A percentile compares a stretch with the other conserved stretches of the same genome.
These are phyloP conservation scores for Galago senegalensis DNA, from an alignment of 2,797 vertebrate genomes.

Conservation along the genomic window DNA sequence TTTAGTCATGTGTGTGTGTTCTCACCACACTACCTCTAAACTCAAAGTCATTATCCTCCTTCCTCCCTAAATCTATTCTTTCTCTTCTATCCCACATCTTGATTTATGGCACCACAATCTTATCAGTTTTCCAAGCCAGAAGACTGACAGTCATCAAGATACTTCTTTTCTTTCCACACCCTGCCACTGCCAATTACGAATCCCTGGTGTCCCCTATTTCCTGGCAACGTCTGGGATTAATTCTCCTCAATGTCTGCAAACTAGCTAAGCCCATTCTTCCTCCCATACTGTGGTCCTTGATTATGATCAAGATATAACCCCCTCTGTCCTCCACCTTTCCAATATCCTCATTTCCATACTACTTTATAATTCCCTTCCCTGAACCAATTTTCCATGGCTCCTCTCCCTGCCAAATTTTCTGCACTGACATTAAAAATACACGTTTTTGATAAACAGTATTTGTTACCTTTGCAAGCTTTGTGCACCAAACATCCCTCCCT, in stretches of 20 bases:
- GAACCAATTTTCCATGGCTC: background rate
- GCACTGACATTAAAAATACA: background rate
- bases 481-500: background rate
- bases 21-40: background rate
- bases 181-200: background rate
- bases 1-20: background rate
- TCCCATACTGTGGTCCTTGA: no score
- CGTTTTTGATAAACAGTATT: background rate
- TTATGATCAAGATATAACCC: background rate
- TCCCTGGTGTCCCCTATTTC: background rate
- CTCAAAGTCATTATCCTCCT: background rate
- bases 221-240: no score
- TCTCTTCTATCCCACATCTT: background rate
- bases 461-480: slow-evolving; percentile 3
- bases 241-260: background rate
- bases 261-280: background rate
- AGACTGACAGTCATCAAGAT: background rate
- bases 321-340: background rate
- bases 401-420: background rate
- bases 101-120: background rate
- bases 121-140: background rate
- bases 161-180: background rate
- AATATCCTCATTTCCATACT: background rate
- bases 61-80: background rate
- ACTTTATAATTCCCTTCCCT: background rate